Conservation (phyloP, 2,797 vertebrate genomes). For the Typhlichthys subterraneus region DNA sequence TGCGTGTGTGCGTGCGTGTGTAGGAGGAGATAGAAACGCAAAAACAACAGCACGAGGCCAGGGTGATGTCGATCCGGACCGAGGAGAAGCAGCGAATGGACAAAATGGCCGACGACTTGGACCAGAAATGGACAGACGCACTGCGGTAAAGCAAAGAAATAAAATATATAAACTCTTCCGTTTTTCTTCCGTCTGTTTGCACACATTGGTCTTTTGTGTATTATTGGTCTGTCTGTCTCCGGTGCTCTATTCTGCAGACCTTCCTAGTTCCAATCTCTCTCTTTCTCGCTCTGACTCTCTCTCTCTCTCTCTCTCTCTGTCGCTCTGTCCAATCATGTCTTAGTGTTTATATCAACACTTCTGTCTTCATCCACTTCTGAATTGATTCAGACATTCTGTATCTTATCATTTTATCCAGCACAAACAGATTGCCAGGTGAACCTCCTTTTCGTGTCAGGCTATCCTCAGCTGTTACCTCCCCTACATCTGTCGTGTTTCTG, state of each 20-base stretch:
- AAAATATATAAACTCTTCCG: not conserved
- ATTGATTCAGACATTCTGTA: not conserved
- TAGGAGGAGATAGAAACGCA: slow-evolving; percentile 92
- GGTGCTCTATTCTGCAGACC: not conserved
- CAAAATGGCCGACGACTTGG: slow-evolving; percentile 90
- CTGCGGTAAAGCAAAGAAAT: slow-evolving; percentile 78
- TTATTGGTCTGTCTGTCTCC: not conserved
- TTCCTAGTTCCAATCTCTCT: not conserved
- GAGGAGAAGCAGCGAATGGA: slow-evolving; percentile 94
- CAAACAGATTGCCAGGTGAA: too few relatives aligned
- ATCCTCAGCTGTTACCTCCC: too few relatives aligned
- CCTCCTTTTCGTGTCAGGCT: too few relatives aligned
- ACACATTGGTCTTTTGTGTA: not conserved
- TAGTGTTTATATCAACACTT: not conserved
- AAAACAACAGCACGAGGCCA: slow-evolving; percentile 88
- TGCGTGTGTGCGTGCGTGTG: slow-evolving; percentile 13
- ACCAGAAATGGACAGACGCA: slow-evolving; percentile 95
- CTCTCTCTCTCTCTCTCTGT: slow-evolving; percentile 3
- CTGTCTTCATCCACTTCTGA: too few relatives aligned
- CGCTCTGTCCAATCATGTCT: not conserved
- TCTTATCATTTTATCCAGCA: too few relatives aligned
- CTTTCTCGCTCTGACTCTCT: not conserved
- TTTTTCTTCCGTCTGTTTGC: not conserved
- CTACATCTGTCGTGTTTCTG: not conserved
- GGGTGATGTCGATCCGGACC: slow-evolving; percentile 85